phyloP scores from a whole-genome alignment of 2,113 vertebrate genomes.

The human (Homo sapiens) region GRCh38 chr6:124968001-124968500 shows the following conservation, averaged over 20 bases:
- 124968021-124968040: too few relatives aligned
- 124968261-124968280: background rate
- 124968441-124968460: background rate
- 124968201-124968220: conserved; percentile 2
- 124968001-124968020: too few relatives aligned
- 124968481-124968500: background rate
- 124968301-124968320: background rate
- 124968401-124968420: background rate
- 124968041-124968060: too few relatives aligned
- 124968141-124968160: background rate
- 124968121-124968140: conserved; percentile 10
- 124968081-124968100: background rate
- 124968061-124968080: too few relatives aligned
- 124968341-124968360: background rate
- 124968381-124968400: background rate
- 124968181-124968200: background rate
- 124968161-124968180: conserved; percentile 1
- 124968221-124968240: conserved; percentile 5
- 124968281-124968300: background rate
- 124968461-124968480: background rate
- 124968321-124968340: background rate
- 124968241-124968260: background rate
- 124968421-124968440: background rate
- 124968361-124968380: background rate
- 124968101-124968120: conserved; percentile 18